Evolutionary conservation across 2,797 vertebrate genomes (phyloP).

Genomic region (Hydrophis major): DNA sequence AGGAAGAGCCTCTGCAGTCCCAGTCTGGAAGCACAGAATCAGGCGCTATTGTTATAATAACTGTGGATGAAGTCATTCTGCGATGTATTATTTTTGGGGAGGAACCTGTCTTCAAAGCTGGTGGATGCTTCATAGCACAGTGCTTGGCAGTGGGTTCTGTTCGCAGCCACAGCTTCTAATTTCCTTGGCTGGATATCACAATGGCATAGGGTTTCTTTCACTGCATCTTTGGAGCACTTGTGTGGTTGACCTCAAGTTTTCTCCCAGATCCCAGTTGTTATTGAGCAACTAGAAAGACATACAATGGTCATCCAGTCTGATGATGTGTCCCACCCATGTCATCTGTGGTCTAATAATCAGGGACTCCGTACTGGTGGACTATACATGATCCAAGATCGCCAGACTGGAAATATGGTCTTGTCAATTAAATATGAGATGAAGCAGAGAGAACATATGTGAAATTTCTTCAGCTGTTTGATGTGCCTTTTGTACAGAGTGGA

Average conservation of each 20-base stretch:
- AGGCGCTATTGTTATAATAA: neutral
- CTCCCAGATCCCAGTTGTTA: neutral
- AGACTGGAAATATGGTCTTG: neutral
- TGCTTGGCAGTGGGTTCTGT: neutral
- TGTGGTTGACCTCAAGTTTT: neutral
- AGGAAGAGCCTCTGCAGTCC: neutral
- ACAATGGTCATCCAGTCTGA: neutral
- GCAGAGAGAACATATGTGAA: neutral
- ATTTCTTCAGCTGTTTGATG: neutral
- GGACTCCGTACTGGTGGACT: neutral
- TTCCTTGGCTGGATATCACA: neutral
- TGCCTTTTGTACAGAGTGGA: neutral
- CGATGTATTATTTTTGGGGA: neutral
- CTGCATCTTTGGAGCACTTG: neutral
- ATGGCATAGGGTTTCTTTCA: neutral
- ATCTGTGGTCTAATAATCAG: neutral
- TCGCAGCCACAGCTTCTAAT: neutral
- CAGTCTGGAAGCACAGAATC: neutral
- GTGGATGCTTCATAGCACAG: neutral
- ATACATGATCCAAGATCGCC: neutral
- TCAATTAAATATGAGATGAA: neutral
- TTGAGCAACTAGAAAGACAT: neutral
- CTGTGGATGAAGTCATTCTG: neutral
- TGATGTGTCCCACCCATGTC: neutral
- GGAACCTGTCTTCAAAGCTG: neutral